Conservation (phyloP, 1,140 invertebrate species). For the Papilio dardanus region DNA sequence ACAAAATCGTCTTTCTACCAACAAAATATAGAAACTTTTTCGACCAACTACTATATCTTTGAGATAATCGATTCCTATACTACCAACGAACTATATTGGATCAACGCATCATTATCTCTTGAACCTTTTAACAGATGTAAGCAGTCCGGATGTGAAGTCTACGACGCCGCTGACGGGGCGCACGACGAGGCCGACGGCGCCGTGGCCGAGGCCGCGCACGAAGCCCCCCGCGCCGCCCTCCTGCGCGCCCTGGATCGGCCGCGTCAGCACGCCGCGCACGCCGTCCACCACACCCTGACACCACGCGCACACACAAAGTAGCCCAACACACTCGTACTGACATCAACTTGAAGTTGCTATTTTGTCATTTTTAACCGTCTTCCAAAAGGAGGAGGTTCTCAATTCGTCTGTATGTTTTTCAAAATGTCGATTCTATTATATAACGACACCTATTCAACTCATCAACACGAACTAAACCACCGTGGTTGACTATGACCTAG, state of each 20-base stretch:
- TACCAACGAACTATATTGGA: background rate
- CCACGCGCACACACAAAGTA: background rate
- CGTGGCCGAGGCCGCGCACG: slow-evolving; percentile 58
- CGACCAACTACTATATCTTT: background rate
- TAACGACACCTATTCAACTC: background rate
- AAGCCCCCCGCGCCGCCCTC: slow-evolving; percentile 57
- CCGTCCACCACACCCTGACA: slow-evolving; percentile 67
- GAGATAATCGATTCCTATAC: background rate
- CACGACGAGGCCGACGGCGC: slow-evolving; percentile 64
- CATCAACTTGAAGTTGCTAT: no score
- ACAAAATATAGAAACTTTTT: background rate
- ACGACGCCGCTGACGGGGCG: slow-evolving; percentile 64
- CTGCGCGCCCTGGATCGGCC: slow-evolving; percentile 58
- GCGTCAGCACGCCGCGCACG: slow-evolving; percentile 58
- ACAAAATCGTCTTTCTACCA: background rate
- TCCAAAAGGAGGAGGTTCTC: no score
- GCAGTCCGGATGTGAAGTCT: slow-evolving; percentile 65
- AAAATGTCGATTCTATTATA: background rate
- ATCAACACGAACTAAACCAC: no score
- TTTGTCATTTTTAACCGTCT: no score
- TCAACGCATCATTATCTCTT: background rate
- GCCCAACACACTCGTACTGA: background rate
- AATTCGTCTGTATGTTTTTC: no score
- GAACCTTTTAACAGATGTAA: slow-evolving; percentile 65
- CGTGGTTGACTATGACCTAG: no score